Conservation (phyloP, 2,797 vertebrate genomes). For the Aselliscus stoliczkanus region DNA sequence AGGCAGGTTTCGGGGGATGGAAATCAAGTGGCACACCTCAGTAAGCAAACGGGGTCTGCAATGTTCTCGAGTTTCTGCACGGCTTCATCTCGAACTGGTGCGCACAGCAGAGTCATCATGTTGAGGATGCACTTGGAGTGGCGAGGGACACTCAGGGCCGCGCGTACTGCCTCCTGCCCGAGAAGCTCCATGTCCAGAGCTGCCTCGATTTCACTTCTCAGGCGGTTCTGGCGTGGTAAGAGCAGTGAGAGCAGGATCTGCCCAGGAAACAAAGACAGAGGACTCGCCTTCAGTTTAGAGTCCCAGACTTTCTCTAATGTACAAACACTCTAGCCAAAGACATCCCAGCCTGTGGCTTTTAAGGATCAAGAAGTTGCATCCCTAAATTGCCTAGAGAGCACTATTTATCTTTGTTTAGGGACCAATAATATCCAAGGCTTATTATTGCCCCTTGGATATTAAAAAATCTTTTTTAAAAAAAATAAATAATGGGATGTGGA, state of each 20-base stretch:
- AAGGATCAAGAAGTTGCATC: not conserved
- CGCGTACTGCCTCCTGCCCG: constrained; percentile 77
- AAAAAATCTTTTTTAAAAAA: no score
- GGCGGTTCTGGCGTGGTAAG: constrained; percentile 79
- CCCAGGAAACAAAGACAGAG: constrained; percentile 49
- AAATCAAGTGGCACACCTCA: constrained; percentile 77
- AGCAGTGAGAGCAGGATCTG: constrained; percentile 83
- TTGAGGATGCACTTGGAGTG: constrained; percentile 79
- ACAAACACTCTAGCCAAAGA: not conserved
- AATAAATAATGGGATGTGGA: no score
- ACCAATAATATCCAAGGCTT: not conserved
- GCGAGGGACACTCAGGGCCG: constrained; percentile 78
- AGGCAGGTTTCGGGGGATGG: not conserved
- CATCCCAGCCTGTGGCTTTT: not conserved
- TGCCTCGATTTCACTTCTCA: constrained; percentile 81
- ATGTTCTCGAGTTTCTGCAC: constrained; percentile 78
- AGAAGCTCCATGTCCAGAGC: constrained; percentile 82
- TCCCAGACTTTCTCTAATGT: not conserved
- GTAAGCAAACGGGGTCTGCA: constrained; percentile 78
- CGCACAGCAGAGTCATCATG: constrained; percentile 83
- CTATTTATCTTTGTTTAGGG: not conserved
- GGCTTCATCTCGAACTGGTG: constrained; percentile 81
- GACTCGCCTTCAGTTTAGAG: not conserved
- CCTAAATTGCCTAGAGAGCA: not conserved
- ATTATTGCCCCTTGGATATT: no score